Percentiles rank a stretch among this genome's conserved stretches.
Conservation (phyloP, 2,113 vertebrate genomes). For the Picathartes gymnocephalus region DNA sequence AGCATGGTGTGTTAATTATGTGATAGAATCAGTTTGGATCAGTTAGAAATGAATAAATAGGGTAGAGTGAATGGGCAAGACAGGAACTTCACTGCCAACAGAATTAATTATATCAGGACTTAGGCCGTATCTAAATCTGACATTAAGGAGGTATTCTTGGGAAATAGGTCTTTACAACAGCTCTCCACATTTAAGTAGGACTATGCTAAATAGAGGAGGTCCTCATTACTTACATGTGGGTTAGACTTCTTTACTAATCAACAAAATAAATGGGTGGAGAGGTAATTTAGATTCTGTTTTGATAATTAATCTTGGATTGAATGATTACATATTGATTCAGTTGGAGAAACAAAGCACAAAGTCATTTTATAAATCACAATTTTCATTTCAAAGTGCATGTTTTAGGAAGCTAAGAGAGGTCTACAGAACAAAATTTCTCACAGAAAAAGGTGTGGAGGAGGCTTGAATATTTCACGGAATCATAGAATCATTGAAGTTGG, state of each 20-base stretch:
- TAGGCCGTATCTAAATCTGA: not conserved
- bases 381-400: not conserved
- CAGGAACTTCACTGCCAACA: not conserved
- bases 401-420: not conserved
- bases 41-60: constrained; percentile 1
- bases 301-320: not conserved
- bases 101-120: not conserved
- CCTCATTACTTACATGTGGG: not conserved
- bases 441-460: not conserved
- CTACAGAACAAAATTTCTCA: not conserved
- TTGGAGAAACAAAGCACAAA: not conserved
- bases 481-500: not conserved
- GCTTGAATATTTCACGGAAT: not conserved
- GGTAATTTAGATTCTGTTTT: constrained; percentile 2
- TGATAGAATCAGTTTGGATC: not conserved
- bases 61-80: not conserved
- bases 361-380: not conserved
- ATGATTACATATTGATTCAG: not conserved
- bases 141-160: not conserved
- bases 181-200: not conserved
- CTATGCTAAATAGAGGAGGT: not conserved
- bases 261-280: not conserved
- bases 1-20: constrained; percentile 17
- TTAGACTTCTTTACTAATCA: not conserved
- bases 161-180: not conserved